phyloP scores from a whole-genome alignment of 1,140 invertebrate genomes.

The Caenorhabditis latens region DNA sequence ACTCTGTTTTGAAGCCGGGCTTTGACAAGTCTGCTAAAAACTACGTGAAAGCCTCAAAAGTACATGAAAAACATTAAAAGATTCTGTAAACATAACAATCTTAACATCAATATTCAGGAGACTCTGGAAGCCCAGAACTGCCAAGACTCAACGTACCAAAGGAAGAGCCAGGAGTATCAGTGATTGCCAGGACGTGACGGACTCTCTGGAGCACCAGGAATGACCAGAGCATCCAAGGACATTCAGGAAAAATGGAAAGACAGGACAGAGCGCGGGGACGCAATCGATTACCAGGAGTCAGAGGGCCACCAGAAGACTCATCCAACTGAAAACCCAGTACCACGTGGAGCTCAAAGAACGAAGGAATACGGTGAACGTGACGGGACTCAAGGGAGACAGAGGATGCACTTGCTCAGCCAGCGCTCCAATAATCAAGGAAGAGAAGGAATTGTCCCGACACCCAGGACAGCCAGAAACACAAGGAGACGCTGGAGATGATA shows the following conservation, averaged over 20 bases:
- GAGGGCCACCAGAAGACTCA: conserved; percentile 77
- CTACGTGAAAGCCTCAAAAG: too few relatives aligned
- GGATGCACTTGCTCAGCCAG: conserved; percentile 76
- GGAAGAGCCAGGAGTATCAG: conserved; percentile 70
- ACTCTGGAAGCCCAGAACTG: conserved; percentile 65
- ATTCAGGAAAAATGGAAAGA: conserved; percentile 75
- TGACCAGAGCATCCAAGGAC: conserved; percentile 75
- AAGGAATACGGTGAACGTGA: conserved; percentile 78
- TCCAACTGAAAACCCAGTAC: conserved; percentile 77
- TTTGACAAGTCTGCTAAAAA: too few relatives aligned
- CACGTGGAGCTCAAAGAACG: conserved; percentile 70
- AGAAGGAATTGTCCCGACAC: conserved; percentile 74
- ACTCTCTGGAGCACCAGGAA: conserved; percentile 75
- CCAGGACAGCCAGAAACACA: conserved; percentile 77
- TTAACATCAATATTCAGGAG: conserved; percentile 54
- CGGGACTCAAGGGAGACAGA: conserved; percentile 76
- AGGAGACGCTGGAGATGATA: conserved; percentile 77
- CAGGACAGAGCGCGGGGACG: conserved; percentile 75
- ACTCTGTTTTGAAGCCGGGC: too few relatives aligned
- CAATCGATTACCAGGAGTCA: conserved; percentile 70
- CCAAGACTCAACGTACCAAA: conserved; percentile 72
- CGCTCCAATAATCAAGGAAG: conserved; percentile 78
- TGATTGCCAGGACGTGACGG: conserved; percentile 80
- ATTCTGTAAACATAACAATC: too few relatives aligned
- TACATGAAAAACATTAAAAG: too few relatives aligned